Evolutionary conservation across 2,888 invertebrate genomes (phyloP).

Genomic region (Lepidonotus clava): DNA sequence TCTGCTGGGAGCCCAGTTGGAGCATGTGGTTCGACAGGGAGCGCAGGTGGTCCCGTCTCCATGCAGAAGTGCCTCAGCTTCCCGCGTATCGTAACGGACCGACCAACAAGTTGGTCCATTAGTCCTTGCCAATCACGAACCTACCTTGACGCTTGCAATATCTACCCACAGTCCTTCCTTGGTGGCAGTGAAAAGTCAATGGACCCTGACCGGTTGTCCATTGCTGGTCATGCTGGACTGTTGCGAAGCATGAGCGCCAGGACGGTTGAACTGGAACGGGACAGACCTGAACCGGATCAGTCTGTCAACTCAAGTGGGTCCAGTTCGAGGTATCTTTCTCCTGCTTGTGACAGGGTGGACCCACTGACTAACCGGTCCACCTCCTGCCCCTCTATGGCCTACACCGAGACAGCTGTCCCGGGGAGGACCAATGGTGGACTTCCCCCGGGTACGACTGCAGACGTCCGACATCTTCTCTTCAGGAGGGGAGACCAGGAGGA

Average conservation of each 20-base stretch:
- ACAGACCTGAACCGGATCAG: not conserved
- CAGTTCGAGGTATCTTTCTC: slow-evolving; percentile 44
- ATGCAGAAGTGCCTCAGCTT: slow-evolving; percentile 55
- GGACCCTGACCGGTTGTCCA: slow-evolving; percentile 50
- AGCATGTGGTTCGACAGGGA: not conserved
- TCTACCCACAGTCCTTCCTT: slow-evolving; percentile 30
- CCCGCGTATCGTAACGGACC: slow-evolving; percentile 35
- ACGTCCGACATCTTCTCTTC: slow-evolving; percentile 14
- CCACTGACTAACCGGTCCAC: slow-evolving; percentile 49
- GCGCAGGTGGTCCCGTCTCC: not conserved
- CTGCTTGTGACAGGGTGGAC: slow-evolving; percentile 32
- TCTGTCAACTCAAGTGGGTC: slow-evolving; percentile 43
- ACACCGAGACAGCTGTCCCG: not conserved
- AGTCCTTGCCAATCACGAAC: slow-evolving; percentile 16
- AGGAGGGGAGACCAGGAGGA: not conserved
- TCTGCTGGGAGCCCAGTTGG: no score
- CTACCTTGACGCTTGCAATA: slow-evolving; percentile 35
- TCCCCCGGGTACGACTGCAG: not conserved
- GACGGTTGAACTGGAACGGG: slow-evolving; percentile 5
- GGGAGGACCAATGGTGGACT: not conserved
- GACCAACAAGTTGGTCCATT: slow-evolving; percentile 19
- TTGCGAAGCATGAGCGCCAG: slow-evolving; percentile 51
- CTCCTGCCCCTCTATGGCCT: slow-evolving; percentile 54
- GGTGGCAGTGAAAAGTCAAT: slow-evolving; percentile 38
- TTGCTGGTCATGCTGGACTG: slow-evolving; percentile 44